Conservation (phyloP, 2,113 vertebrate species). For the Ptilorrhoa leucosticta region DNA sequence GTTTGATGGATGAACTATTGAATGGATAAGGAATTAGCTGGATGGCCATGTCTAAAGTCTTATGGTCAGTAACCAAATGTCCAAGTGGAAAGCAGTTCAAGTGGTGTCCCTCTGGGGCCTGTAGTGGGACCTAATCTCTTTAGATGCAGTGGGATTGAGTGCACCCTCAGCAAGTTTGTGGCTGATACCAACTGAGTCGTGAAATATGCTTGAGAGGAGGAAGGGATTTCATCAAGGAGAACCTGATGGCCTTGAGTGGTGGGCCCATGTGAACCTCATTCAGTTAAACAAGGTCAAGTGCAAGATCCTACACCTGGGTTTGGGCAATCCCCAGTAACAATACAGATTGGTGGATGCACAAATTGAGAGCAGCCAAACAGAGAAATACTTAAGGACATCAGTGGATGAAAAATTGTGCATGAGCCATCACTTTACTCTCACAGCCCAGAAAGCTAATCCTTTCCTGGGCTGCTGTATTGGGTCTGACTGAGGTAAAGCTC, state of each 20-base stretch:
- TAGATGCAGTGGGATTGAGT: not conserved
- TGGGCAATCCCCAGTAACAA: too few species aligned
- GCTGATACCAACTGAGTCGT: not conserved
- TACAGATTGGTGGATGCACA: not conserved
- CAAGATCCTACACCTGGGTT: not conserved
- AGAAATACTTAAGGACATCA: not conserved
- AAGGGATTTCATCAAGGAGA: not conserved
- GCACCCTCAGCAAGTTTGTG: not conserved
- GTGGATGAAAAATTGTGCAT: not conserved
- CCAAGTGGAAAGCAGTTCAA: not conserved
- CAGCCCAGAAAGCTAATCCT: not conserved
- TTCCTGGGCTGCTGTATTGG: too few species aligned
- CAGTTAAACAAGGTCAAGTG: not conserved
- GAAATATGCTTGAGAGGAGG: not conserved
- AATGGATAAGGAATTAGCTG: not conserved
- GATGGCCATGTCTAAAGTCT: not conserved
- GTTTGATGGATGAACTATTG: not conserved
- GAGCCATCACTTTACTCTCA: not conserved
- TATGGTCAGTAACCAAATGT: not conserved
- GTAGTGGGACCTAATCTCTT: not conserved
- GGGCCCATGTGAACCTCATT: not conserved
- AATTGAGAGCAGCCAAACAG: not conserved
- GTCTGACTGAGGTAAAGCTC: too few species aligned
- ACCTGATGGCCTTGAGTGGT: not conserved
- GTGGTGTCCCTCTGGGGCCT: not conserved